Percentiles rank a stretch among this genome's conserved stretches.
Conservation (phyloP, 2,888 invertebrate genomes). For the Oscheius sp. region DNA sequence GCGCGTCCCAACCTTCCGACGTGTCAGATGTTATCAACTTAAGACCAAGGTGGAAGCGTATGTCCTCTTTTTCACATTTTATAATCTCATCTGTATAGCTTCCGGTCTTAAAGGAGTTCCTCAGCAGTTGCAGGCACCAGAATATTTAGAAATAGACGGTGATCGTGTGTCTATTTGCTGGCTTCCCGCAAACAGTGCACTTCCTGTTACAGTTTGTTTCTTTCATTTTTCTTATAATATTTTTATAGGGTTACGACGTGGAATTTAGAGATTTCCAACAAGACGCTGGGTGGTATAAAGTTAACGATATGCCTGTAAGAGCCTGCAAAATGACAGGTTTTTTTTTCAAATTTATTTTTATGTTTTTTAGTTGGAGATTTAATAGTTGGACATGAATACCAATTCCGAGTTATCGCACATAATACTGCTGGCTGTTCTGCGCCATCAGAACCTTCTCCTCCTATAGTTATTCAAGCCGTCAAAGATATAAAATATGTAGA, state of each 20-base stretch:
- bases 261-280: slow-evolving; percentile 70
- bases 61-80: neutral
- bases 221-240: too few species aligned
- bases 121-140: slow-evolving; percentile 63
- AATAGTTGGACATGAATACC: slow-evolving; percentile 66
- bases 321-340: slow-evolving; percentile 69
- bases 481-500: slow-evolving; percentile 59
- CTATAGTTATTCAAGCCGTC: slow-evolving; percentile 61
- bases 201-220: slow-evolving; percentile 65
- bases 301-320: slow-evolving; percentile 67
- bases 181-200: slow-evolving; percentile 66
- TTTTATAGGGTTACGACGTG: slow-evolving; percentile 67
- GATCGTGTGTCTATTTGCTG: slow-evolving; percentile 68
- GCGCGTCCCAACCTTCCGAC: slow-evolving; percentile 59
- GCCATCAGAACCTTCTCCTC: slow-evolving; percentile 64
- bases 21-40: slow-evolving; percentile 66
- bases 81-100: slow-evolving; percentile 12
- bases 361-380: slow-evolving; percentile 64
- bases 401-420: slow-evolving; percentile 69
- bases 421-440: slow-evolving; percentile 67
- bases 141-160: slow-evolving; percentile 64
- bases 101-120: slow-evolving; percentile 51
- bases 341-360: neutral
- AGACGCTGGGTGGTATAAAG: slow-evolving; percentile 68
- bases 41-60: slow-evolving; percentile 49